These are phyloP conservation scores for Cantharis rustica DNA, from an alignment of 2,888 invertebrate genomes.

Conservation along the genomic window DNA sequence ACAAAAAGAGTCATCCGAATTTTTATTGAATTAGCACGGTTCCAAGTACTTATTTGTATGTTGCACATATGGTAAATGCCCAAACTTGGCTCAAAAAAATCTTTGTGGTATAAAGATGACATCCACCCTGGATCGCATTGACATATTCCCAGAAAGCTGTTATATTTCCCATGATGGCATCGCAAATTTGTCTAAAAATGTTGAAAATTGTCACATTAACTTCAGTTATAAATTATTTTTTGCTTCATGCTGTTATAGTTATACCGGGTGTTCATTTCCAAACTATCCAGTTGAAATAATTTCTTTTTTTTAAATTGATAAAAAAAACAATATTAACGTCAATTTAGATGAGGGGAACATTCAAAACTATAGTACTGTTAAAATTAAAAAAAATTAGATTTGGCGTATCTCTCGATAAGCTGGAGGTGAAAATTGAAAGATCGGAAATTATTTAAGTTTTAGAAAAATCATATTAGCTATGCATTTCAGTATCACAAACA, in stretches of 20 bases:
- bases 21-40: conserved; percentile 44
- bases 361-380: too few species aligned
- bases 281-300: too few species aligned
- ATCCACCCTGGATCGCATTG: conserved; percentile 54
- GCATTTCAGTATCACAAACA: too few species aligned
- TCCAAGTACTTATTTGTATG: conserved; percentile 51
- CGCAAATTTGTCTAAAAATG: conserved; percentile 39
- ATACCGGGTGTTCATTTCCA: too few species aligned
- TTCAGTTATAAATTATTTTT: background rate
- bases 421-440: too few species aligned
- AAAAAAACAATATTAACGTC: too few species aligned
- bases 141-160: conserved; percentile 51
- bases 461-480: too few species aligned
- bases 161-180: conserved; percentile 52
- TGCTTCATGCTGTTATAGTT: background rate
- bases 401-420: too few species aligned
- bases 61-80: conserved; percentile 56
- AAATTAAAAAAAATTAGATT: too few species aligned
- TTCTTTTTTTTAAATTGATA: too few species aligned
- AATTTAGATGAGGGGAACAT: too few species aligned
- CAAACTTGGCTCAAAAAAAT: conserved; percentile 48
- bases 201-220: background rate
- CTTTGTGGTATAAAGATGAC: conserved; percentile 48
- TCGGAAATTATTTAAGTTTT: too few species aligned
- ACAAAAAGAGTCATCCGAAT: conserved; percentile 47